Evolutionary conservation across 2,113 vertebrate genomes (phyloP).

Genomic region (Aegithalos caudatus): DNA sequence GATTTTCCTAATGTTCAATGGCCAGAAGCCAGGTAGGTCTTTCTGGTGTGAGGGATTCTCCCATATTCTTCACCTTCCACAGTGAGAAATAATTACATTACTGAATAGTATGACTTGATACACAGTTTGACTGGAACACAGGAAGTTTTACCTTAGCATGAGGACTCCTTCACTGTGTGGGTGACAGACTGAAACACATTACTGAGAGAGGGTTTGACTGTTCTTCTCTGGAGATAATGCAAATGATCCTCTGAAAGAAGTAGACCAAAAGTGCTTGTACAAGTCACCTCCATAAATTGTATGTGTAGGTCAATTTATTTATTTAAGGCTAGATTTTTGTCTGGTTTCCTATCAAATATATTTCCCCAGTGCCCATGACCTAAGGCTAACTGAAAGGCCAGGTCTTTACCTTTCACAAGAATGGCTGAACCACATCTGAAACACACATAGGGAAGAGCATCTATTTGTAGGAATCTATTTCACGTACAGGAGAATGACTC

Average conservation of each 20-base stretch:
- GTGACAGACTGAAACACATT: background rate
- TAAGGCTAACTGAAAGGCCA: background rate
- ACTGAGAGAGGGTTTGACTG: background rate
- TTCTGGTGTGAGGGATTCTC: background rate
- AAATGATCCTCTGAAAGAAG: background rate
- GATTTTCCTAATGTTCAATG: background rate
- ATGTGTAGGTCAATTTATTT: background rate
- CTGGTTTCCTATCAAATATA: background rate
- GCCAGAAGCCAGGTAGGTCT: background rate
- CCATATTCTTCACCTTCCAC: background rate
- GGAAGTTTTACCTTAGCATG: background rate
- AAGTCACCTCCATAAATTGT: background rate
- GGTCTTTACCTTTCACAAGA: background rate
- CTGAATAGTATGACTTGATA: background rate
- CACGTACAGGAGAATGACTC: background rate
- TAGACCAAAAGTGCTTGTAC: background rate
- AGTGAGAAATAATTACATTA: background rate
- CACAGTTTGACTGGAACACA: background rate
- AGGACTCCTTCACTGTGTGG: no score
- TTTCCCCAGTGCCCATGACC: background rate
- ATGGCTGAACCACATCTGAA: background rate
- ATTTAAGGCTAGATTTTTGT: background rate
- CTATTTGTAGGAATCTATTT: background rate
- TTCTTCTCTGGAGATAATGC: background rate
- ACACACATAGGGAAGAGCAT: accelerated